A percentile compares a stretch with the other conserved stretches of the same genome.
These are phyloP conservation scores for Drosophila pectinifera DNA, from an alignment of 1,140 invertebrate genomes.

Conservation along the genomic window DNA sequence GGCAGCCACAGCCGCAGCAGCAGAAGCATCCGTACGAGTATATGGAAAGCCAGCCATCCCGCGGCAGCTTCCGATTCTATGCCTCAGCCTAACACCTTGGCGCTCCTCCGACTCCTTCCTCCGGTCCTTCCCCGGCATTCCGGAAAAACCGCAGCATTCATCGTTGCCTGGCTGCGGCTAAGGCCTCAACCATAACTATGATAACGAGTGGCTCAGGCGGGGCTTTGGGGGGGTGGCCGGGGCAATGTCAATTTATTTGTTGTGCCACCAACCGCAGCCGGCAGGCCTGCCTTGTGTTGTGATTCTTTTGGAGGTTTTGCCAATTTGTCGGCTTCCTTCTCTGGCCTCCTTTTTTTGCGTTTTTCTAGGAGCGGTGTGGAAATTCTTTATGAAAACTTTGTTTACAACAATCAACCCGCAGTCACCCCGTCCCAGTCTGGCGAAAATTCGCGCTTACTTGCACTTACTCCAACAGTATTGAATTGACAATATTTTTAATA, in stretches of 20 bases:
- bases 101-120: constrained; percentile 4
- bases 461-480: constrained; percentile 55
- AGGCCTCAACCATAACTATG: constrained; percentile 60
- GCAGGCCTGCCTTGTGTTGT: constrained; percentile 44
- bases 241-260: constrained; percentile 78
- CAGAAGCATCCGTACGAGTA: constrained; percentile 3
- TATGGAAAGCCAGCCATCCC: constrained; percentile 6
- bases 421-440: background rate
- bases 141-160: constrained; percentile 70
- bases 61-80: constrained; percentile 23
- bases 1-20: constrained; percentile 44
- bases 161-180: constrained; percentile 60
- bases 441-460: constrained; percentile 12
- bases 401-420: constrained; percentile 72
- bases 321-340: constrained; percentile 74
- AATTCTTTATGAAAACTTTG: constrained; percentile 81
- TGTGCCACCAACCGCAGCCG: constrained; percentile 61
- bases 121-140: constrained; percentile 2
- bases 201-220: constrained; percentile 43
- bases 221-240: constrained; percentile 3
- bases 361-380: constrained; percentile 47
- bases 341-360: background rate
- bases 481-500: constrained; percentile 83
- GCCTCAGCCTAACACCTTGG: constrained; percentile 59
- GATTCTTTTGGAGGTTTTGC: constrained; percentile 68